phyloP scores from a whole-genome alignment of 2,888 invertebrate species.

The Craniophora ligustri region DNA sequence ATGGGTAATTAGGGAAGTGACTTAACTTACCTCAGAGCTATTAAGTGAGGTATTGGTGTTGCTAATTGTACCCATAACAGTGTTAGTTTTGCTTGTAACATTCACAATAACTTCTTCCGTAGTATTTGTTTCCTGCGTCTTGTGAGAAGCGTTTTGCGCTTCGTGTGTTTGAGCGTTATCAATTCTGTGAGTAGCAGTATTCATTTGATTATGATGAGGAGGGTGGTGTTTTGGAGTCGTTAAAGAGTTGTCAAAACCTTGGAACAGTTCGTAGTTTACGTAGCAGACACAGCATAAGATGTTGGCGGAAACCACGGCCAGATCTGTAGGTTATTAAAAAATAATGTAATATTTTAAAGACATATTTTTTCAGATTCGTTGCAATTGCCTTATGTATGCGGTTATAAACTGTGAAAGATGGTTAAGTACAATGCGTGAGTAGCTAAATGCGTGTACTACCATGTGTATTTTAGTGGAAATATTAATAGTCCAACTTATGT shows the following conservation, averaged over 20 bases:
- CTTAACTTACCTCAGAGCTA: constrained; percentile 8
- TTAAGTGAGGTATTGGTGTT: background rate
- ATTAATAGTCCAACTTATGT: no score
- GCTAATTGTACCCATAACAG: background rate
- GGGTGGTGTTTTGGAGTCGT: background rate
- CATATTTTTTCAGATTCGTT: no score
- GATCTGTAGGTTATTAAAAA: constrained; percentile 19
- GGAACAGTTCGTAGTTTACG: constrained; percentile 63
- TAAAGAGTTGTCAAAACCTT: constrained; percentile 59
- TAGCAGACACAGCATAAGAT: constrained; percentile 45
- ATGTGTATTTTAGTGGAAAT: no score
- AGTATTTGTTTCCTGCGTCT: background rate
- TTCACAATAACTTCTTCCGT: background rate
- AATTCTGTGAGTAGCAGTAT: constrained; percentile 3
- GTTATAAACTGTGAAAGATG: no score
- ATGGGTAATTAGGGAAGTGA: background rate
- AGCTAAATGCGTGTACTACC: no score
- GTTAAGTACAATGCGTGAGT: no score
- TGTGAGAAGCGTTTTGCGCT: background rate
- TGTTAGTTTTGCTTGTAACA: background rate
- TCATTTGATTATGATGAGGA: background rate
- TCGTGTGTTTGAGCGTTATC: background rate
- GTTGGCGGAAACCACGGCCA: constrained; percentile 25
- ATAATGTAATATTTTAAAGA: background rate
- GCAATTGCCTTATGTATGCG: no score